A percentile compares a stretch with the other conserved stretches of the same genome.
Conservation (phyloP, 64 coral and sea anemone genomes). For the Acropora tenuis region DNA sequence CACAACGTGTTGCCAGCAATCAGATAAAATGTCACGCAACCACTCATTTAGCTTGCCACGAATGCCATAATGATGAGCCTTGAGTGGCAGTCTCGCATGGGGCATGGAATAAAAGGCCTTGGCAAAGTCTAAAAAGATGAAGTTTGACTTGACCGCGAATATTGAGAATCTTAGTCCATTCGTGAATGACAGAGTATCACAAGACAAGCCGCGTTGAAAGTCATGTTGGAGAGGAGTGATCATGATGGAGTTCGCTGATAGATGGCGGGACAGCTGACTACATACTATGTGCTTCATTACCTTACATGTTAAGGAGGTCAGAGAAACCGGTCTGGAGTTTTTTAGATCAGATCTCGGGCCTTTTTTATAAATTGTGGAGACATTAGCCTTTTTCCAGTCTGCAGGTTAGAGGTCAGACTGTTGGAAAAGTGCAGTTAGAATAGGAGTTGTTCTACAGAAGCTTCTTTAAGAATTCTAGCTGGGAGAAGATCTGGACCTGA, state of each 20-base stretch:
- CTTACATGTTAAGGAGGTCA: constrained; percentile 46
- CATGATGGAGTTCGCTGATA: background rate
- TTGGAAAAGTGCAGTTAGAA: constrained; percentile 17
- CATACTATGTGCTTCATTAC: constrained; percentile 35
- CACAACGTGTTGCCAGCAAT: constrained; percentile 3
- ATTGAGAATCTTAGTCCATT: too few species aligned
- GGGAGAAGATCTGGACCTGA: constrained; percentile 8
- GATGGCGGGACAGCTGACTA: background rate
- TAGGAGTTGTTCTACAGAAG: constrained; percentile 2
- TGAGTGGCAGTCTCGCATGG: too few species aligned
- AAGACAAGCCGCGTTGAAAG: background rate
- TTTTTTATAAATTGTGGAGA: constrained; percentile 39
- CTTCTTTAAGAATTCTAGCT: background rate
- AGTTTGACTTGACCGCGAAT: too few species aligned
- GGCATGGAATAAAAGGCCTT: too few species aligned
- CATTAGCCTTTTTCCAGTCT: constrained; percentile 33
- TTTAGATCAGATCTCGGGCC: background rate
- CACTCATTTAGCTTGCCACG: constrained; percentile 14
- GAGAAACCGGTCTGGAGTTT: constrained; percentile 36
- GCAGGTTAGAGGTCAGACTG: background rate
- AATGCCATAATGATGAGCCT: background rate
- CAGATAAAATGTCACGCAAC: constrained; percentile 9
- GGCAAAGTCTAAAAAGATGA: too few species aligned
- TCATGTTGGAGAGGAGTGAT: too few species aligned
- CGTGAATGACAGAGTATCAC: too few species aligned